Evolutionary conservation across 2,888 invertebrate genomes (phyloP).

Genomic region (Labia minor): DNA sequence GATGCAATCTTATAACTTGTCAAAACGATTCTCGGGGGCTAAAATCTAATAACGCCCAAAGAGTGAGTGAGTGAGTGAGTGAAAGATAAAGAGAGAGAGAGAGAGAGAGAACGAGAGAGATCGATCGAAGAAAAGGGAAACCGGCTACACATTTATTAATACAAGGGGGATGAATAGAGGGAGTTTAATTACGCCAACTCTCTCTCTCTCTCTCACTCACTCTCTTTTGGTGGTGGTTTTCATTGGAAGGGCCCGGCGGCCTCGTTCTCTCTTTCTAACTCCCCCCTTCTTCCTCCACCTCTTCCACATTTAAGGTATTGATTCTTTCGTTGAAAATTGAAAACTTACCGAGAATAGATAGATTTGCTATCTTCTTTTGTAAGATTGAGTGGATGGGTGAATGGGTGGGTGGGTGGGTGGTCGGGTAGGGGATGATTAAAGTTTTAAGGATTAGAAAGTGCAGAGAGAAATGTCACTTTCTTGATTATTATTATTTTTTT

Average conservation of each 20-base stretch:
- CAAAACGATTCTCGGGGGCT: slow-evolving; percentile 13
- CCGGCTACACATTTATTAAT: slow-evolving; percentile 13
- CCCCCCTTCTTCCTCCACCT: background rate
- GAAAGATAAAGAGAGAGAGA: background rate
- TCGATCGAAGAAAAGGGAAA: slow-evolving; percentile 13
- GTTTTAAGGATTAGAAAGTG: background rate
- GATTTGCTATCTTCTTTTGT: background rate
- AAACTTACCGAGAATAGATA: background rate
- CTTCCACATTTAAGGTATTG: background rate
- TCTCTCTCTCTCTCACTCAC: too few relatives aligned
- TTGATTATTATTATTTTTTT: background rate
- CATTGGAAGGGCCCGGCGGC: background rate
- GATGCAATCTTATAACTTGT: background rate
- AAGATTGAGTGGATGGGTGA: background rate
- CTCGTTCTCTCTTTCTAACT: background rate
- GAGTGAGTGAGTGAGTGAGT: background rate
- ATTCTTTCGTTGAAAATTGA: slow-evolving; percentile 5
- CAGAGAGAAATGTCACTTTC: background rate
- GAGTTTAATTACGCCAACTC: slow-evolving; percentile 13
- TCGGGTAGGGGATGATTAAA: background rate
- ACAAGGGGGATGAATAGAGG: background rate
- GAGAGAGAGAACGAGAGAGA: background rate
- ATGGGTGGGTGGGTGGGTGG: background rate
- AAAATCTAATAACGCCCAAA: slow-evolving; percentile 6
- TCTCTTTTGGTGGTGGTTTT: too few relatives aligned